Base-by-base conservation (phyloP, 1,140 invertebrate species). In the Monomorium pharaonis region DNA sequence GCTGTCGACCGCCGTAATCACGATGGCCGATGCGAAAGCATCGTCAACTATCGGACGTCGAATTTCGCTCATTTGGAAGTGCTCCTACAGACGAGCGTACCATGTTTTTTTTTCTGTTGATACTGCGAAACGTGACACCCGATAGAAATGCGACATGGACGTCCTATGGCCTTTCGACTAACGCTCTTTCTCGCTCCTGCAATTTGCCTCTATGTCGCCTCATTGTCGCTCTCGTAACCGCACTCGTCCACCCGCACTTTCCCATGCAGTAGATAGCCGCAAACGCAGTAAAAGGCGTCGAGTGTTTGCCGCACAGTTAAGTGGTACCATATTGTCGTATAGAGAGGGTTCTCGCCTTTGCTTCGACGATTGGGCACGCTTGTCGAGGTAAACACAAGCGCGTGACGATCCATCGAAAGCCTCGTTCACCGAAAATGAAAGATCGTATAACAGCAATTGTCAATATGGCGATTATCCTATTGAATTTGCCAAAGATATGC, bases 251-350 rank as follows among this genome's bases (percentile, higher is more conserved):
- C 27, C n/a, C 37, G 49, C 44, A 18, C 63, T 63, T 56, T 58
- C 67, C 74, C 47, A 42, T 37, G 67, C 56, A 67, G 27, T 65
- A 84, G 72, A 69, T 56, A 51, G 75, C 90, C 65, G 84, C 86
- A 87, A 88, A 93, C 91, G 91, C 92, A 93, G 92, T 93, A 92
- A 93, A 92, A 93, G 91, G 89, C 85, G 90, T 92, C 90, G 88
- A 92, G 93, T 93, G 91, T 93, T 93, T 93, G 88, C 90, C 90
- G 88, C 85, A 78, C 88, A 80, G 90, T 89, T 88, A 91, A 92
- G 92, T 92, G 92, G 87, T 90, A 91, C 92, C 90, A 91, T 93
- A 93, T 92, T 93, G 91, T 92, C 90, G 86, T 84, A 74, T 84
- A 85, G 75, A 78, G 86, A 84, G 88, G 76, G 75, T 86, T 54